Evolutionary conservation across 2,888 invertebrate species (phyloP).

Genomic region (Troides helena): DNA sequence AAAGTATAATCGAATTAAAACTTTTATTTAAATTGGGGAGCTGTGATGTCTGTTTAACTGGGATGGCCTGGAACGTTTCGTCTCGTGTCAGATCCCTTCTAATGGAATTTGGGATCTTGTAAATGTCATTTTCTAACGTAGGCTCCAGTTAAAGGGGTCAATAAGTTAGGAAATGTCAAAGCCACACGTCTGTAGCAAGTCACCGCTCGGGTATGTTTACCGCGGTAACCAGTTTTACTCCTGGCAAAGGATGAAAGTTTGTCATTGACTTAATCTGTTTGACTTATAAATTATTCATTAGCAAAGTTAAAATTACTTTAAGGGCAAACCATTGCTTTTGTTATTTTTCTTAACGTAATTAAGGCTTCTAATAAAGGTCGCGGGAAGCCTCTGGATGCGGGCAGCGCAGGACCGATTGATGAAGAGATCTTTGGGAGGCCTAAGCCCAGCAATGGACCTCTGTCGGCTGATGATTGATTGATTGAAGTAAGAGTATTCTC

Average conservation of each 20-base stretch:
- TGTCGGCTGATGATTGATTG: background rate
- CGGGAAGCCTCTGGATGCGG: too few relatives aligned
- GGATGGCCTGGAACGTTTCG: background rate
- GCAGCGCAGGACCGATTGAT: too few relatives aligned
- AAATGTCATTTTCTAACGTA: slow-evolving; percentile 26
- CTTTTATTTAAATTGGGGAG: slow-evolving; percentile 1
- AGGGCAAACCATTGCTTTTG: background rate
- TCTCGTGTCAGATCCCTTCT: slow-evolving; percentile 16
- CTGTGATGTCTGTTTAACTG: slow-evolving; percentile 1
- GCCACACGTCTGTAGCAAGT: slow-evolving; percentile 73
- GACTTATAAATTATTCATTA: slow-evolving; percentile 50
- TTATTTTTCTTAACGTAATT: too few relatives aligned
- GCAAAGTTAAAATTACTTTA: slow-evolving; percentile 23
- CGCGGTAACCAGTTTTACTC: slow-evolving; percentile 46
- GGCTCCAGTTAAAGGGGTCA: slow-evolving; percentile 53
- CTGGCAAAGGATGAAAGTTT: slow-evolving; percentile 44
- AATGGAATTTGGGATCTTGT: slow-evolving; percentile 26
- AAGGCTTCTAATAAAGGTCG: too few relatives aligned
- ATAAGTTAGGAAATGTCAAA: slow-evolving; percentile 68
- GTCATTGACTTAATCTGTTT: slow-evolving; percentile 51
- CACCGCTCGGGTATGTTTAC: slow-evolving; percentile 61
- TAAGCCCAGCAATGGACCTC: too few relatives aligned
- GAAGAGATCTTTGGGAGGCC: too few relatives aligned
- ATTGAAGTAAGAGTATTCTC: too few relatives aligned
- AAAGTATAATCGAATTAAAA: background rate